Base-by-base conservation (phyloP, 2,797 vertebrate genomes). In the Triplophysa yarkandensis region DNA sequence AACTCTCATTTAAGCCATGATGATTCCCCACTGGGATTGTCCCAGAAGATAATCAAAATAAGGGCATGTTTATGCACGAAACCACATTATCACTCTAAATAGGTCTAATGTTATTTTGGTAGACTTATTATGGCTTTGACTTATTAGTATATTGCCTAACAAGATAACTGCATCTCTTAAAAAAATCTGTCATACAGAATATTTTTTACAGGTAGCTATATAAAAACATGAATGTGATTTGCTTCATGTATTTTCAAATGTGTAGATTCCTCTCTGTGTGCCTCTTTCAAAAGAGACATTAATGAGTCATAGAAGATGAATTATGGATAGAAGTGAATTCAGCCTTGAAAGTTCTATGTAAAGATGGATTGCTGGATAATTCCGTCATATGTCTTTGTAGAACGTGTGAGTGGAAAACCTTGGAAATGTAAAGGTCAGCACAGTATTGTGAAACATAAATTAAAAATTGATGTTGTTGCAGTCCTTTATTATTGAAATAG, bases 251-350 rank as follows among this genome's bases (percentile, higher is more conserved):
- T 16, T 55, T 71, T 34, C 13, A 44, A 25, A 44, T 68, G 16
- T 64, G 48, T 65, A 64, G 61, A 65, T 65, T 65, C 44, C 19
- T 73, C 19, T 8, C 23, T 64, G 27, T 77, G 23, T 60, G 44
- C 81, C 84, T 80, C 88, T 88, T 87, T 85, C 66, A 69, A 61
- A 68, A 54, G 62, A 60, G 62, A 62, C 13, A 70, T 73, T 64
- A 74, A 67, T 75, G 71, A 71, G 50, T 58, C 39, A 80, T 69
- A 67, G 23, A 30, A 41, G 50, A 78, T 62, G 34, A 77, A 88
- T 88, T 85, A 80, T 72, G 57, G 34, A 80, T 68, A 63, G 69
- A 63, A 58, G 57, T 19, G 46, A 77, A 62, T 68, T 76, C 60
- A 63, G 46, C 13, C 14, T 67, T 43, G 64, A 48, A 71, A 70